Percentiles rank a stretch among this genome's conserved stretches.
phyloP scores from a whole-genome alignment of 2,888 invertebrate species.

The Sylvicola cinctus region DNA sequence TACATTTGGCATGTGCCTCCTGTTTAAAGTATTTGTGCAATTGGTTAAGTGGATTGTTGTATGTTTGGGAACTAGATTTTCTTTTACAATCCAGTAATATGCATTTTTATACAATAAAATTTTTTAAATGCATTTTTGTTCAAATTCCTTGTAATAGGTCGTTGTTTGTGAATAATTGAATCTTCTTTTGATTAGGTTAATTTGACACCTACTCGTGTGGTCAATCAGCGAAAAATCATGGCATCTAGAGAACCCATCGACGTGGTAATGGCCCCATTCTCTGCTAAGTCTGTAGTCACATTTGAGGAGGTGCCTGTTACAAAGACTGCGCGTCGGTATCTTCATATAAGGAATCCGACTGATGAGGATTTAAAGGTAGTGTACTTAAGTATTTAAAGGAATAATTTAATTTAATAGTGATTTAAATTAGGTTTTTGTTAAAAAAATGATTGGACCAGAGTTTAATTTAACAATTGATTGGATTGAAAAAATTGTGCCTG shows the following conservation, averaged over 20 bases:
- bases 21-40: too few species aligned
- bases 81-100: too few species aligned
- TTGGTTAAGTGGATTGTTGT: too few species aligned
- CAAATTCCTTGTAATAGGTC: too few species aligned
- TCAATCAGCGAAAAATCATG: constrained; percentile 16
- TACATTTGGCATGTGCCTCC: too few species aligned
- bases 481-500: constrained; percentile 31
- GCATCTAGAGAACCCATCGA: constrained; percentile 21
- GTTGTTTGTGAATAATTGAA: too few species aligned
- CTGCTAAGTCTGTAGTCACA: constrained; percentile 40
- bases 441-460: constrained; percentile 32
- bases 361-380: constrained; percentile 24
- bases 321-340: constrained; percentile 28
- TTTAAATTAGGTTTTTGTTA: constrained; percentile 26
- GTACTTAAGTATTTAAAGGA: neutral
- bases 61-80: too few species aligned
- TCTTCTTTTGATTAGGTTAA: constrained; percentile 13
- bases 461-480: constrained; percentile 30
- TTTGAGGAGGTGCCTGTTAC: constrained; percentile 44
- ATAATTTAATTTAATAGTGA: neutral
- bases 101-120: too few species aligned
- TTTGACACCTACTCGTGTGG: constrained; percentile 20
- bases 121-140: too few species aligned
- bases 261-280: constrained; percentile 42
- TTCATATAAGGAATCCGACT: constrained; percentile 38